Percentiles rank a stretch among this genome's conserved stretches.
These are phyloP conservation scores for Aphelenchoides fujianensis DNA, from an alignment of 1,140 invertebrate species.

Conservation along the genomic window DNA sequence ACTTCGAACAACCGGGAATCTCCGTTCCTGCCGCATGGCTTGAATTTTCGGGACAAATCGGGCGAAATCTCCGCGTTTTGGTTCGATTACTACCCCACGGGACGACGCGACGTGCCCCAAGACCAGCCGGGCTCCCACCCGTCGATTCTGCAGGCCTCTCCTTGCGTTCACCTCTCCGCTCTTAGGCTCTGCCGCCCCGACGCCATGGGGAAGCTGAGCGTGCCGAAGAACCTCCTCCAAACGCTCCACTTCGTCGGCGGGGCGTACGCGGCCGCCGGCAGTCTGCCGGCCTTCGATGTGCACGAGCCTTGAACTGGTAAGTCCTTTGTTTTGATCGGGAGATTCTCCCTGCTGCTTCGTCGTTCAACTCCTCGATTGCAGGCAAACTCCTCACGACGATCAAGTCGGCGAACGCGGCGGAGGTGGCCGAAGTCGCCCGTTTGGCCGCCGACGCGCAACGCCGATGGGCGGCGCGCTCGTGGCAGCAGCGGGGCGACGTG, in stretches of 20 bases:
- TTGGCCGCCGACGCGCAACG: constrained; percentile 40
- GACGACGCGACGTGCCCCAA: not conserved
- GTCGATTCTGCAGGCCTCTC: not conserved
- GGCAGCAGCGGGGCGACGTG: constrained; percentile 29
- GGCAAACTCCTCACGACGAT: constrained; percentile 33
- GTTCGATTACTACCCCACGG: constrained; percentile 8
- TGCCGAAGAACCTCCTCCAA: constrained; percentile 12
- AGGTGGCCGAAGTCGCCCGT: constrained; percentile 25
- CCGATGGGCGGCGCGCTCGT: constrained; percentile 33
- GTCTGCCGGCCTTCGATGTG: not conserved
- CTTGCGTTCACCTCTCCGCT: not conserved
- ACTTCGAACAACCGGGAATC: not conserved
- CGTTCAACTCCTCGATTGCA: too few relatives aligned
- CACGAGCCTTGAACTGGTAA: constrained; percentile 16
- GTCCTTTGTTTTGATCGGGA: not conserved
- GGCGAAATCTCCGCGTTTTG: constrained; percentile 14
- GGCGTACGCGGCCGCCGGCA: not conserved
- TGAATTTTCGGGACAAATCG: constrained; percentile 1
- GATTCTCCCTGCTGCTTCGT: constrained; percentile 10
- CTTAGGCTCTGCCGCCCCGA: not conserved
- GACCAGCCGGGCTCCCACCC: constrained; percentile 20
- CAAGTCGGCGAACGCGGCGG: constrained; percentile 15
- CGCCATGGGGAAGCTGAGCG: not conserved
- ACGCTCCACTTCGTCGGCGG: constrained; percentile 10
- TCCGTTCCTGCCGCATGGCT: constrained; percentile 6